Evolutionary conservation across 1,140 invertebrate species (phyloP), one percentile per base, ranked within the genome.

Genomic region (Nylanderia fulva): DNA sequence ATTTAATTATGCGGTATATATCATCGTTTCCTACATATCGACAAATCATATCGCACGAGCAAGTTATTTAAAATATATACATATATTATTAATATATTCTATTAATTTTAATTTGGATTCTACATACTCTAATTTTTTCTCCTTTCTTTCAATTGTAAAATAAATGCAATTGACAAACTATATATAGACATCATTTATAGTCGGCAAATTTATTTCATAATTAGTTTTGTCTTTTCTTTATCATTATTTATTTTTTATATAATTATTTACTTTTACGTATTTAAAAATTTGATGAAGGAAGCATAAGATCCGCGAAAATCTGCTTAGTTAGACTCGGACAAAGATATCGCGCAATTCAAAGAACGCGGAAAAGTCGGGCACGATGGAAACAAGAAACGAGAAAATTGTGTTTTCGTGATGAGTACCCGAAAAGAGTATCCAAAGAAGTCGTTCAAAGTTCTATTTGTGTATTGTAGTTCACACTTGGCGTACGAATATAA

Each of bases 291-390:
- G 54, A 48, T 56, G 69, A n/a, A 52, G 27, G 18, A 83, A 83
- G 27, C 27, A 45, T 36, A 42, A 92, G 90, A 91, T 91, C 89
- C 89, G 85, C 83, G 84, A 83, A 92, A 92, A 92, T 92, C 87
- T n/a, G n/a, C n/a, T n/a, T n/a, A n/a, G n/a, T 88, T 84, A 24
- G 33, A 58, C 66, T 15, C n/a, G 24, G 42, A 60, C 77, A 68
- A 89, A 89, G 86, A 88, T 82, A 77, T 79, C 90, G 85, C 89
- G 83, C 61, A 90, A 91, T 90, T 91, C 88, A 91, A 88, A 85
- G 69, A 82, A 36, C 48, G 33, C 6, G 39, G 13, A 52, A 87
- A 82, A 61, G 61, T 58, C 18, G 29, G 45, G 29, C 7, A 29
- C 39, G 42, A 9, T 63, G 21, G 42, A 75, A 84, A 66, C 36